These are phyloP conservation scores for Halictus quadricinctus DNA, from an alignment of 2,888 invertebrate genomes.

Conservation along the genomic window DNA sequence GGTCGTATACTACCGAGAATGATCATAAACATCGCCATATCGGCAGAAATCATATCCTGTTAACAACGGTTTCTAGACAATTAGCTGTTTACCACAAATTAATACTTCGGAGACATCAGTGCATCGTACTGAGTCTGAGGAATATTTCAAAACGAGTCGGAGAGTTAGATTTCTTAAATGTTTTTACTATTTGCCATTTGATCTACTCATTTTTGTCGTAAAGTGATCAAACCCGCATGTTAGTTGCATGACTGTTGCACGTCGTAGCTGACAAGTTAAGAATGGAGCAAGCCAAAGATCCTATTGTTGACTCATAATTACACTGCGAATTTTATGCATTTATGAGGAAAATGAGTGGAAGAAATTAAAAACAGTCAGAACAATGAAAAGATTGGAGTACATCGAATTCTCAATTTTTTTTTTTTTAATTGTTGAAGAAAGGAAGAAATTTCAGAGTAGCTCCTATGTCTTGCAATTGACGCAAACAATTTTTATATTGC, in stretches of 20 bases:
- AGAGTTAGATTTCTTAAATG: too few relatives aligned
- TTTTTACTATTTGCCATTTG: not conserved
- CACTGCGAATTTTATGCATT: not conserved
- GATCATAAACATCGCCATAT: not conserved
- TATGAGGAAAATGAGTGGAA: not conserved
- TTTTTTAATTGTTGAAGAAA: not conserved
- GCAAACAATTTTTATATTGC: not conserved
- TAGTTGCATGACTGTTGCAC: not conserved
- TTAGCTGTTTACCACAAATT: not conserved
- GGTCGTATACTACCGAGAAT: not conserved
- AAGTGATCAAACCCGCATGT: not conserved
- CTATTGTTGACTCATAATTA: not conserved
- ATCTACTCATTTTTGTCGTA: not conserved
- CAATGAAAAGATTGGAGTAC: not conserved
- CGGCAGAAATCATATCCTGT: not conserved
- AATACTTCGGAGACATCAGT: not conserved
- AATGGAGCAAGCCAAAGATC: not conserved
- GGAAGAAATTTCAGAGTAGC: not conserved
- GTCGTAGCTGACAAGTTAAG: not conserved
- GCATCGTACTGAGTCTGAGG: not conserved
- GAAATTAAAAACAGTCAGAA: too few relatives aligned
- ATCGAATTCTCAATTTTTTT: not conserved
- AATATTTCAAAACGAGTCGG: not conserved
- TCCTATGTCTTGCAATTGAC: not conserved
- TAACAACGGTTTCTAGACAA: not conserved